Percentiles rank a stretch among this genome's conserved stretches.
Conservation (phyloP, 1,140 invertebrate species). For the Brachionus koreanus region DNA sequence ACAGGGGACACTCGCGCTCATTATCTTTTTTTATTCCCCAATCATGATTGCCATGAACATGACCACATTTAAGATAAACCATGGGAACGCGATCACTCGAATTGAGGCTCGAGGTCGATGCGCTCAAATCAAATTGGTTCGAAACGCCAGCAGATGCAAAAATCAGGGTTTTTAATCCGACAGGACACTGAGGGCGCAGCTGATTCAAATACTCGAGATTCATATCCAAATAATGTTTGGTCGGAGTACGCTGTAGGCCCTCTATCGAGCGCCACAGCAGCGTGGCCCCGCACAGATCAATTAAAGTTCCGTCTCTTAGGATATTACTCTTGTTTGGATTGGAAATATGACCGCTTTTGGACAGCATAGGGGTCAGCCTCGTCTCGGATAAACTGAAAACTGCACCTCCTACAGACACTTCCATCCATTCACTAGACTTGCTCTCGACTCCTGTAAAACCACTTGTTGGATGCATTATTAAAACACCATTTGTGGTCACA, state of each 20-base stretch:
- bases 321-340: conserved; percentile 64
- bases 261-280: conserved; percentile 93
- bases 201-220: conserved; percentile 93
- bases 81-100: conserved; percentile 65
- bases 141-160: conserved; percentile 65
- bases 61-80: conserved; percentile 95
- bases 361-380: conserved; percentile 64
- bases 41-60: conserved; percentile 76
- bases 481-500: conserved; percentile 92
- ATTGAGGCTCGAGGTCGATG: background rate
- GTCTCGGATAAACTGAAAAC: conserved; percentile 89
- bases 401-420: conserved; percentile 93
- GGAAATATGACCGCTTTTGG: conserved; percentile 46
- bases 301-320: conserved; percentile 90
- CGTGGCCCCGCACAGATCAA: conserved; percentile 97
- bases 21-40: conserved; percentile 53
- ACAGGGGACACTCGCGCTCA: conserved; percentile 82
- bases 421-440: conserved; percentile 74
- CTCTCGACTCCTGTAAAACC: conserved; percentile 50
- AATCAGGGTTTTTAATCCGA: conserved; percentile 94
- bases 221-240: conserved; percentile 82
- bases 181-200: conserved; percentile 95
- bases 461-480: conserved; percentile 71
- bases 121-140: background rate
- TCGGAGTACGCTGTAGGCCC: conserved; percentile 88